Conservation (phyloP, 2,888 invertebrate genomes). For the Zaprionus lineosus region DNA sequence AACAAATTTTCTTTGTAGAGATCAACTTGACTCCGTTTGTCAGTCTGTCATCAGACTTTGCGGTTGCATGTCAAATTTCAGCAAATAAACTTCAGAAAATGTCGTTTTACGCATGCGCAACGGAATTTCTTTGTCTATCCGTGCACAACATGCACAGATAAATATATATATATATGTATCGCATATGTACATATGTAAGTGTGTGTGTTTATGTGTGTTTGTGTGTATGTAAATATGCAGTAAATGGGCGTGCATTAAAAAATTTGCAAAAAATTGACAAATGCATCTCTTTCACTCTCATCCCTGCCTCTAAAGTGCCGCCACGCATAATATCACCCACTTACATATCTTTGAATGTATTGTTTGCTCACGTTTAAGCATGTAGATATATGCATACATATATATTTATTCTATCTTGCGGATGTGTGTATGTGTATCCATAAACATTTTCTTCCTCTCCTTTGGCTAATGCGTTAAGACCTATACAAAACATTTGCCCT, state of each 20-base stretch:
- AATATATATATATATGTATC: not conserved
- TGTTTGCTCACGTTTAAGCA: not conserved
- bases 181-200: not conserved
- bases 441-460: constrained; percentile 28
- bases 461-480: no score
- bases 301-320: constrained; percentile 21
- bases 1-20: constrained; percentile 24
- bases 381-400: constrained; percentile 1
- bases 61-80: constrained; percentile 36
- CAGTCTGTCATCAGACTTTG: constrained; percentile 36
- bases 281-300: constrained; percentile 32
- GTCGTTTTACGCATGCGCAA: constrained; percentile 52
- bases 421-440: constrained; percentile 4
- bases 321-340: constrained; percentile 59
- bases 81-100: constrained; percentile 20
- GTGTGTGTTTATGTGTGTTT: not conserved
- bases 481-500: constrained; percentile 4
- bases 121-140: constrained; percentile 34
- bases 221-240: not conserved
- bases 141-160: not conserved
- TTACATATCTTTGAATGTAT: constrained; percentile 15
- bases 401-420: no score
- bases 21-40: no score
- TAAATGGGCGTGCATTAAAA: constrained; percentile 32
- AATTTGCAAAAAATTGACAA: constrained; percentile 39